These are phyloP conservation scores for Drosophila anomalata DNA, from an alignment of 2,888 invertebrate genomes.

Conservation along the genomic window DNA sequence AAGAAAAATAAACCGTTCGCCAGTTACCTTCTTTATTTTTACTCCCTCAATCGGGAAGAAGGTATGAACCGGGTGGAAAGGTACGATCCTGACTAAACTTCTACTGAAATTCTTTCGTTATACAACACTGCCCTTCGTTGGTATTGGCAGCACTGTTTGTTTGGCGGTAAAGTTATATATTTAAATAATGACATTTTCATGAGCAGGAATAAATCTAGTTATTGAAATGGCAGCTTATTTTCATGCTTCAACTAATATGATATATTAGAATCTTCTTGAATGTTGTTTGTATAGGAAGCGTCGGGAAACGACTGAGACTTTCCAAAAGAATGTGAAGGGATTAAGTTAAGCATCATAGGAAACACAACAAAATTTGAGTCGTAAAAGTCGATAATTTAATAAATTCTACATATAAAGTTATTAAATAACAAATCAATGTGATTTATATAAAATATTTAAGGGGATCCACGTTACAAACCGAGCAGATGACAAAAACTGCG, in stretches of 20 bases:
- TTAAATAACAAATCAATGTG: slow-evolving; percentile 76
- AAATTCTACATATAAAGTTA: slow-evolving; percentile 43
- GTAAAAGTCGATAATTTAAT: neutral
- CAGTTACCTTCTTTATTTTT: too few relatives aligned
- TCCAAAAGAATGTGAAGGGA: too few relatives aligned
- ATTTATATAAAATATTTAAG: slow-evolving; percentile 54
- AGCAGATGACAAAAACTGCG: slow-evolving; percentile 79
- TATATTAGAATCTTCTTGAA: neutral
- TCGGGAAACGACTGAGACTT: too few relatives aligned
- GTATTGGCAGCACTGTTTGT: neutral
- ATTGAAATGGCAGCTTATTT: too few relatives aligned
- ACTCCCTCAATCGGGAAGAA: too few relatives aligned
- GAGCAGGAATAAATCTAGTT: neutral
- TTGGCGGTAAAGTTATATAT: neutral
- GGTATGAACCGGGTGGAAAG: too few relatives aligned
- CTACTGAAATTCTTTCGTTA: too few relatives aligned
- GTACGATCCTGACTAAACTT: too few relatives aligned
- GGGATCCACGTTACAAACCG: slow-evolving; percentile 67
- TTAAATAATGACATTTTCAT: neutral
- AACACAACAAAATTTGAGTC: neutral
- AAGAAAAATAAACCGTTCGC: too few relatives aligned
- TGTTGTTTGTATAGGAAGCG: too few relatives aligned
- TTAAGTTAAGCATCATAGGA: too few relatives aligned
- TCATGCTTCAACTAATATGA: neutral
- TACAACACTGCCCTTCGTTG: too few relatives aligned